phyloP scores from a whole-genome alignment of 2,797 vertebrate species.

The Oreochromis mossambicus region DNA sequence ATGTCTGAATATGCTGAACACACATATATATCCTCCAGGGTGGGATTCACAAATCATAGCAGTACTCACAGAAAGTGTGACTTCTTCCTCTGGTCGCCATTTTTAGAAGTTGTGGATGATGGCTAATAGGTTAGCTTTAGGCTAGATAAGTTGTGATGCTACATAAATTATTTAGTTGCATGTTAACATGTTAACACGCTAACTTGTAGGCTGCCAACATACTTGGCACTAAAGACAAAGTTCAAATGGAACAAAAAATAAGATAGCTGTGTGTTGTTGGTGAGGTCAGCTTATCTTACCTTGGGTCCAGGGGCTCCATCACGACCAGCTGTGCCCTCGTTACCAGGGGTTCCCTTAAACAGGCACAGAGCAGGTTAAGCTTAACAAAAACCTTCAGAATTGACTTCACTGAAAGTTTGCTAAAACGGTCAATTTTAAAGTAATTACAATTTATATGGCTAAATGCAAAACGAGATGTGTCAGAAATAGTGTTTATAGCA shows the following conservation, averaged over 20 bases:
- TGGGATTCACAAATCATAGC: not conserved
- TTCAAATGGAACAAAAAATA: not conserved
- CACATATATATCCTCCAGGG: not conserved
- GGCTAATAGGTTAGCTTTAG: not conserved
- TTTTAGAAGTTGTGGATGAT: not conserved
- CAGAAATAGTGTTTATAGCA: not conserved
- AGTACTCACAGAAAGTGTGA: not conserved
- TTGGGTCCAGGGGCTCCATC: slow-evolving; percentile 91
- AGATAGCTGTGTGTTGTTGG: not conserved
- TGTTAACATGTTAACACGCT: not conserved
- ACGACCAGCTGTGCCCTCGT: slow-evolving; percentile 89
- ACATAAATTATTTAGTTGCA: not conserved
- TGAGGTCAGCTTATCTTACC: slow-evolving; percentile 66
- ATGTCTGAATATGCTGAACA: not conserved
- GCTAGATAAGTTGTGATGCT: not conserved
- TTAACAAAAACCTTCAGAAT: not conserved
- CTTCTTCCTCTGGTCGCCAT: not conserved
- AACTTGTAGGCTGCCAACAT: not conserved
- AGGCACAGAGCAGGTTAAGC: not conserved
- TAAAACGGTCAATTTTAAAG: not conserved
- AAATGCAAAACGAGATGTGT: not conserved
- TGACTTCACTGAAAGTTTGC: not conserved
- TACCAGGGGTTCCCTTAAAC: slow-evolving; percentile 86
- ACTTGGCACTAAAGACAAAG: not conserved
- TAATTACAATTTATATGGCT: not conserved